Evolutionary conservation across 2,888 invertebrate species (phyloP), one percentile per base, ranked within the genome.

Genomic region (Watsonalla cultraria): DNA sequence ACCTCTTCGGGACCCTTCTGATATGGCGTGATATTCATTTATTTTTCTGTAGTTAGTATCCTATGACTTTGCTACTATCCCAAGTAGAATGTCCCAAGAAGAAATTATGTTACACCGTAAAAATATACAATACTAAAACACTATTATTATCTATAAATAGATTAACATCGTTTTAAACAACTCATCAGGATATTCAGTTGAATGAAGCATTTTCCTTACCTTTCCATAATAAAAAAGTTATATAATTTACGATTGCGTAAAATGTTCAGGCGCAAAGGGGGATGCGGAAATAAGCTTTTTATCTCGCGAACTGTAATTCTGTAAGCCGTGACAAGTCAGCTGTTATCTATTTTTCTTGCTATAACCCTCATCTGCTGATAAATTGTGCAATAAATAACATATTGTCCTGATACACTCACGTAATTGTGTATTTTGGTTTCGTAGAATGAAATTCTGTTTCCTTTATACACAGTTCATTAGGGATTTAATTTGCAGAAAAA

Each of bases 241-340:
- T 5, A 42, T 42, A 42, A 42, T 42, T 42, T 42, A 42, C 42
- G 9, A 11, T 42, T 11, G 42, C 11, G 42, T 42, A 42, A 42
- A 42, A 42, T 42, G 11, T 42, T 42, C 42, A 5, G 5, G 11
- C 8, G 9, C 24, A 11, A 46, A 49, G 15, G 37, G 37, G 9
- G 49, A 49, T 11, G 49, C 37, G 37, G 49, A 49, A 49, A 49
- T 49, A 11, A 49, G 9, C n/a, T 37, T 49, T 49, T 49, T 49
- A 37, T 49, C 49, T 49, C 49, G 49, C 49, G 15, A 49, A 49
- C 37, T 49, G 49, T 49, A 49, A 49, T 49, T 49, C 49, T 15
- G 14, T 35, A 37, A 15, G 49, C 39, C 39, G 42, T 11, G 49
- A 37, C 14, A 49, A n/a, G 35, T 49, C 49, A 11, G 15, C 49